These are phyloP conservation scores for Egretta garzetta DNA, from an alignment of 2,113 vertebrate species.

Conservation along the genomic window DNA sequence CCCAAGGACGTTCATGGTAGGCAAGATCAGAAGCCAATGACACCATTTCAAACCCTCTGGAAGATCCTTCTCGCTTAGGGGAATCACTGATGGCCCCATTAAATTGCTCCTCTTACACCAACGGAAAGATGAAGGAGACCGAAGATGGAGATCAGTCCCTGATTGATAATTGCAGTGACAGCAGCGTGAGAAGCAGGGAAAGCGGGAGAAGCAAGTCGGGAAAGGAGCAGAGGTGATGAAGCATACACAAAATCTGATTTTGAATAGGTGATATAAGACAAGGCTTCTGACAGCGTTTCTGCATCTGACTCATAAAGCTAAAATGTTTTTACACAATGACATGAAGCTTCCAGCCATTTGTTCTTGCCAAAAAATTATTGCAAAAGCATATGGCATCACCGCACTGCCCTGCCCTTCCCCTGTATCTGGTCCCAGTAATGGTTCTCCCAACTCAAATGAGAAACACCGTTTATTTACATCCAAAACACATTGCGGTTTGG, in stretches of 20 bases:
- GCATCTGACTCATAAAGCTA: neutral
- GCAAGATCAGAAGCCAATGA: neutral
- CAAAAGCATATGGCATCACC: neutral
- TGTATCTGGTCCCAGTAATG: neutral
- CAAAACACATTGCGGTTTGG: neutral
- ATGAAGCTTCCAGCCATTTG: neutral
- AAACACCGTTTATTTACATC: neutral
- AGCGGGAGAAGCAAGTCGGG: neutral
- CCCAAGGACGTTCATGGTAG: neutral
- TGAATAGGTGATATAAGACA: neutral
- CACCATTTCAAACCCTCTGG: neutral
- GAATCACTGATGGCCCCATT: neutral
- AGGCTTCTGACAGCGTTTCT: neutral
- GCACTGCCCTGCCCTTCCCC: neutral
- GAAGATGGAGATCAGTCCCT: neutral
- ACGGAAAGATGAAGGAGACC: neutral
- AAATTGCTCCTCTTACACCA: neutral
- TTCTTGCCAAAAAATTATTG: neutral
- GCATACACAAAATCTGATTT: neutral
- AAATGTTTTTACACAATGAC: neutral
- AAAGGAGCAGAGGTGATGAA: neutral
- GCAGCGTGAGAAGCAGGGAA: neutral
- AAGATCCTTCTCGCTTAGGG: neutral
- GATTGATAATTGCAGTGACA: accelerated
- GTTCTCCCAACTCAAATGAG: neutral